Evolutionary conservation across 2,113 vertebrate genomes (phyloP), one percentile per base, ranked within the genome.

Genomic region (Bujurquina vittata): DNA sequence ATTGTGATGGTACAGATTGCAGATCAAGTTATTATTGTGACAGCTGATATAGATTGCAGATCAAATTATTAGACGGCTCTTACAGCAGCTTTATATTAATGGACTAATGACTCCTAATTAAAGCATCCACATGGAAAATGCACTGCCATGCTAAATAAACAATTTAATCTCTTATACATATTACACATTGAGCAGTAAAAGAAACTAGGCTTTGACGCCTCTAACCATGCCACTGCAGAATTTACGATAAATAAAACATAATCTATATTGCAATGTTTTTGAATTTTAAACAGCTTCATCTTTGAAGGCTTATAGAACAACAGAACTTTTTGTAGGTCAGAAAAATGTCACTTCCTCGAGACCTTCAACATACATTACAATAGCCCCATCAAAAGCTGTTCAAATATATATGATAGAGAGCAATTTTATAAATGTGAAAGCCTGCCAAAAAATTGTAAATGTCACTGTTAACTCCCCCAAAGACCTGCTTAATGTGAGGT

Each of bases 381-480:
- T 84, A 83, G 91, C 83, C 85, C 87, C 89, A 89, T 91, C 88
- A 89, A 79, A 86, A 81, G 69, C 77, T 58, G 56, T 23, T 87
- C 61, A 49, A 81, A 86, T 84, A 84, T 87, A 91, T 85, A 88
- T 85, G 81, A 88, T 85, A 83, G 77, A 18, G 79, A 86, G 76
- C 76, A 78, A 85, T 86, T 84, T 86, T 84, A 75, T 56, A 74
- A 29, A 61, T 56, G 56, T 81, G 75, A 88, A 26, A 89, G 79
- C 18, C 31, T 61, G 72, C 80, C 85, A 74, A 65, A 87, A 85
- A 55, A 73, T 60, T 55, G 58, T 80, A 93, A 93, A 94, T 93
- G 93, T 93, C 91, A 93, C 55, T 5, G 65, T 90, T 90, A 80
- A 85, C 79, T 87, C 84, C 77, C 83, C 77, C 37, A 67, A 61